phyloP scores from a whole-genome alignment of 2,888 invertebrate species.

The Microplitis deprimator region DNA sequence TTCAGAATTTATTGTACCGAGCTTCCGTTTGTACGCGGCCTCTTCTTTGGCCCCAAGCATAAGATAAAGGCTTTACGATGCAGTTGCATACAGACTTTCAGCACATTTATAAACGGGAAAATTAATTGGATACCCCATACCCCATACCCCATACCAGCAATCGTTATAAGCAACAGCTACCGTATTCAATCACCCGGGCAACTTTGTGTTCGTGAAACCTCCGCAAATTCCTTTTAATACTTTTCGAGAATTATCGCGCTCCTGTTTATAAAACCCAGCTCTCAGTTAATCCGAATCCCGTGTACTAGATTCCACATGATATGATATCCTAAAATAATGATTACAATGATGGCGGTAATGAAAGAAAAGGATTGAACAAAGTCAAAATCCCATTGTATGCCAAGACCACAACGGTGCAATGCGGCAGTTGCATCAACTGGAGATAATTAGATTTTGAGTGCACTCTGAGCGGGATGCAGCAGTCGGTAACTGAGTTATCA shows the following conservation, averaged over 20 bases:
- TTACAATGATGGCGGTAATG: no score
- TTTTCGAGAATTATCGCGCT: no score
- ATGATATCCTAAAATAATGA: no score
- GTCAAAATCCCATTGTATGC: no score
- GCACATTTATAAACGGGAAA: constrained; percentile 38
- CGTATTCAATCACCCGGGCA: neutral
- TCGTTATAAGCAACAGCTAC: constrained; percentile 7
- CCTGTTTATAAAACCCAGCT: no score
- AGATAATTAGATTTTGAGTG: constrained; percentile 72
- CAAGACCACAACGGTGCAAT: constrained; percentile 60
- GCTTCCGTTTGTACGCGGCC: constrained; percentile 66
- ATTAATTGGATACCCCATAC: constrained; percentile 62
- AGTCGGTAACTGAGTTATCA: constrained; percentile 72
- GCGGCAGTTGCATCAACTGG: constrained; percentile 70
- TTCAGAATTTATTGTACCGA: constrained; percentile 68
- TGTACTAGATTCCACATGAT: no score
- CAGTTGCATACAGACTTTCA: constrained; percentile 39
- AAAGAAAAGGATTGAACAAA: no score
- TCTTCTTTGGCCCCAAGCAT: constrained; percentile 52
- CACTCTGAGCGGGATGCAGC: constrained; percentile 67
- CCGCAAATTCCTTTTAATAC: no score
- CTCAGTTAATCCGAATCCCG: no score
- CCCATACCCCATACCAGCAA: constrained; percentile 47
- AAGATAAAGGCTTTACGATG: constrained; percentile 68
- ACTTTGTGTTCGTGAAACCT: neutral